Evolutionary conservation across 2,113 vertebrate genomes (phyloP).

Genomic region (Hypocryptadius cinnamomeus): DNA sequence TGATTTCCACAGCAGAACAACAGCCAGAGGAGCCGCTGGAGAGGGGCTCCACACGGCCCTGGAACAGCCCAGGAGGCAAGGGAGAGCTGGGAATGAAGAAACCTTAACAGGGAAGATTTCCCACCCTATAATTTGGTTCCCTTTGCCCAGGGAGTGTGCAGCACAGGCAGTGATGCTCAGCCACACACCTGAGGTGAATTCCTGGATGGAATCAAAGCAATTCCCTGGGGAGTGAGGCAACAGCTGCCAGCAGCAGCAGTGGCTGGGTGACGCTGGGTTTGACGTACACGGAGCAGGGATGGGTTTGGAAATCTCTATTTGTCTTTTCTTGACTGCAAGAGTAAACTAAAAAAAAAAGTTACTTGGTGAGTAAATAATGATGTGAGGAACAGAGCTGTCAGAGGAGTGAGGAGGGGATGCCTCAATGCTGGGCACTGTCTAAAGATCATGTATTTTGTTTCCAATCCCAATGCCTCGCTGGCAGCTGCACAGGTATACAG

Average conservation of each 20-base stretch:
- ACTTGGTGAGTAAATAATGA: not conserved
- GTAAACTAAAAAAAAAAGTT: no score
- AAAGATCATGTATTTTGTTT: not conserved
- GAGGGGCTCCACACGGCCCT: accelerated
- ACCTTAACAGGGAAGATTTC: not conserved
- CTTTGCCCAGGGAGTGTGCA: not conserved
- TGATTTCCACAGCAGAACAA: not conserved
- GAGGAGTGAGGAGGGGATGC: not conserved
- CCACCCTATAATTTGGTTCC: accelerated
- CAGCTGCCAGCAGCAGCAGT: not conserved
- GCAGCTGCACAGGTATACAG: not conserved
- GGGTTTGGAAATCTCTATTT: not conserved
- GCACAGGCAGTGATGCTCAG: not conserved
- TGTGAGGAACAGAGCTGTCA: not conserved
- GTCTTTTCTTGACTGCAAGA: not conserved
- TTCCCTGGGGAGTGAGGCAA: accelerated
- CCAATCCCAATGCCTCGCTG: not conserved
- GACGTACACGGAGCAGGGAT: accelerated
- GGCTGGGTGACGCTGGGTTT: accelerated
- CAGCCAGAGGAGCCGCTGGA: not conserved
- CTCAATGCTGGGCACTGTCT: not conserved
- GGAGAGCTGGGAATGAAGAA: not conserved
- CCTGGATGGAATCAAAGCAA: not conserved
- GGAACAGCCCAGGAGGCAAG: not conserved
- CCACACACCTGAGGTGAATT: accelerated